These are phyloP conservation scores for Ptychadena robeensis DNA, from an alignment of 2,797 vertebrate species.

Conservation along the genomic window DNA sequence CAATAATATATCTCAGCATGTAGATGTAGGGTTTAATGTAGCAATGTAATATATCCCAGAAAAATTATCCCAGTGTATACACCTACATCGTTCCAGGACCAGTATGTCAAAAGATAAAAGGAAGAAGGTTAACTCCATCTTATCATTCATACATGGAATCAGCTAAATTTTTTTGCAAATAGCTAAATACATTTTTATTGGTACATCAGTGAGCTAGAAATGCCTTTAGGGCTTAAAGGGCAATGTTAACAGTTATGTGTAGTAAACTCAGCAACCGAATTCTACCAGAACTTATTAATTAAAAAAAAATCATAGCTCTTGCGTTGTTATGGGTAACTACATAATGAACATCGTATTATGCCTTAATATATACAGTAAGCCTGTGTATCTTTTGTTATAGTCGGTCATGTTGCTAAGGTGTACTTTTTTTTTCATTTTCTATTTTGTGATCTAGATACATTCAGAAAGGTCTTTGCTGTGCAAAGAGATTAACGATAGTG, in stretches of 20 bases:
- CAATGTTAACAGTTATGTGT: neutral
- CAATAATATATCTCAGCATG: neutral
- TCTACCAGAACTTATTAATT: neutral
- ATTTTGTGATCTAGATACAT: constrained; percentile 19
- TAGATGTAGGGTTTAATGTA: constrained; percentile 12
- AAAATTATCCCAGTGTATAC: neutral
- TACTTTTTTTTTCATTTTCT: constrained; percentile 33
- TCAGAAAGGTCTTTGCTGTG: constrained; percentile 48
- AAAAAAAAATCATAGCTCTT: neutral
- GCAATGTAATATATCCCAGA: neutral
- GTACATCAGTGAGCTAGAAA: neutral
- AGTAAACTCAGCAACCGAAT: neutral
- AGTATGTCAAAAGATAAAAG: neutral
- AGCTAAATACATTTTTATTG: neutral
- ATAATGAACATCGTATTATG: neutral
- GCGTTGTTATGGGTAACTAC: neutral
- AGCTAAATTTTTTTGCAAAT: neutral
- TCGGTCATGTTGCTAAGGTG: constrained; percentile 18
- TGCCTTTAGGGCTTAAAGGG: neutral
- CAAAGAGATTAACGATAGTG: constrained; percentile 41
- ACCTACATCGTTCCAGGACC: neutral
- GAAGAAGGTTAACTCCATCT: neutral
- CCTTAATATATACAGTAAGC: constrained; percentile 2
- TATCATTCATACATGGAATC: neutral
- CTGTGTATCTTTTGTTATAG: neutral